phyloP scores from a whole-genome alignment of 2,113 vertebrate genomes.

The Pollachius pollachius region DNA sequence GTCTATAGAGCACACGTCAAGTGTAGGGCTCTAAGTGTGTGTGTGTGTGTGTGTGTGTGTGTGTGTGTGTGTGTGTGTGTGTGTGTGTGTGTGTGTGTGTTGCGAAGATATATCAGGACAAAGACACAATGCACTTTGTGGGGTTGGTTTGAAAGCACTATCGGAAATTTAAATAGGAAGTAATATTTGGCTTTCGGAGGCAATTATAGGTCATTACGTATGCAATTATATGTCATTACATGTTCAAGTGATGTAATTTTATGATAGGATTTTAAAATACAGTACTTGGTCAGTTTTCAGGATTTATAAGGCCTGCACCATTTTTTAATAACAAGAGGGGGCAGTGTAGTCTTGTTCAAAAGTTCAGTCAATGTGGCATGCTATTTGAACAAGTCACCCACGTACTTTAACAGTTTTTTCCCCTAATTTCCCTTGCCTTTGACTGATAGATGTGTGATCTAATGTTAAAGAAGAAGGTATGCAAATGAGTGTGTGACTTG shows the following conservation, averaged over 20 bases:
- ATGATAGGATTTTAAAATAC: neutral
- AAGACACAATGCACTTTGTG: no score
- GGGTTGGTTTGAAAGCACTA: no score
- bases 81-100: no score
- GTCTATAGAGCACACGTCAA: no score
- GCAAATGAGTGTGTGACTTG: neutral
- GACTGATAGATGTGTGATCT: conserved; percentile 5
- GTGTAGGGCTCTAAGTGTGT: no score
- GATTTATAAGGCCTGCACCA: conserved; percentile 12
- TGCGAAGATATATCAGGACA: no score
- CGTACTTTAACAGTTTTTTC: neutral
- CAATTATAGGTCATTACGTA: neutral
- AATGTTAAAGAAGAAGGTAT: conserved; percentile 6
- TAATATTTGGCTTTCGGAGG: neutral
- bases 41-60: neutral
- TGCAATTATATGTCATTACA: neutral
- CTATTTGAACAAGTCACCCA: neutral
- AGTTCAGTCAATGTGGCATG: neutral
- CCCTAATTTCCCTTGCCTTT: neutral
- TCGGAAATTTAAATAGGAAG: neutral
- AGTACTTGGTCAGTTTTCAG: neutral
- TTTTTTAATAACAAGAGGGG: conserved; percentile 44
- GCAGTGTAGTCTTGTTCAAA: conserved; percentile 47
- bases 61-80: no score
- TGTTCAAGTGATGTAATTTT: no score